These are phyloP conservation scores for Ceuthmochares aereus DNA, from an alignment of 2,113 vertebrate genomes.

Conservation along the genomic window DNA sequence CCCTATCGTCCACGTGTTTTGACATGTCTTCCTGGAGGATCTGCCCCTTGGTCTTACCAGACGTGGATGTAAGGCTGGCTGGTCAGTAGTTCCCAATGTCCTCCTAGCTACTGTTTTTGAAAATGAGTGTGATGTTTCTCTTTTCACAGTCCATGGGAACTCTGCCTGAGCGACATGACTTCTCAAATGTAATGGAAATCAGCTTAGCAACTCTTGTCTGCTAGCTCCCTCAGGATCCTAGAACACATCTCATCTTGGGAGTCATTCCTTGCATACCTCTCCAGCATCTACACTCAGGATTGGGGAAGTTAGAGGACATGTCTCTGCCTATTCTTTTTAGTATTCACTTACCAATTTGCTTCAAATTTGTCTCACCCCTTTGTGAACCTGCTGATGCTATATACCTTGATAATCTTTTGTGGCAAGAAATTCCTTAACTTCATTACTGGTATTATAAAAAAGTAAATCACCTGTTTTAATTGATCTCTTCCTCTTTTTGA, in stretches of 20 bases:
- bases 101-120: background rate
- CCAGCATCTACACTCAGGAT: background rate
- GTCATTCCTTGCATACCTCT: background rate
- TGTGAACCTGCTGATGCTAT: background rate
- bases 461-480: background rate
- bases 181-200: background rate
- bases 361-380: background rate
- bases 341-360: background rate
- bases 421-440: background rate
- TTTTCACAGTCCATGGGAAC: background rate
- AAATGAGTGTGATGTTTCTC: rapidly evolving
- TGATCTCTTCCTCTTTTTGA: background rate
- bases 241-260: background rate
- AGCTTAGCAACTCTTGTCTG: background rate
- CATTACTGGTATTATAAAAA: background rate
- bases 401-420: background rate
- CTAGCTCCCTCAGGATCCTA: background rate
- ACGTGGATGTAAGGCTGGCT: background rate
- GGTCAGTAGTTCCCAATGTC: background rate
- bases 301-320: background rate
- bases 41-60: background rate
- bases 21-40: background rate
- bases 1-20: background rate
- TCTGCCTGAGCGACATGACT: background rate
- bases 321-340: background rate